phyloP scores from a whole-genome alignment of 2,797 vertebrate species.

The Hapalemur alaotrensis region DNA sequence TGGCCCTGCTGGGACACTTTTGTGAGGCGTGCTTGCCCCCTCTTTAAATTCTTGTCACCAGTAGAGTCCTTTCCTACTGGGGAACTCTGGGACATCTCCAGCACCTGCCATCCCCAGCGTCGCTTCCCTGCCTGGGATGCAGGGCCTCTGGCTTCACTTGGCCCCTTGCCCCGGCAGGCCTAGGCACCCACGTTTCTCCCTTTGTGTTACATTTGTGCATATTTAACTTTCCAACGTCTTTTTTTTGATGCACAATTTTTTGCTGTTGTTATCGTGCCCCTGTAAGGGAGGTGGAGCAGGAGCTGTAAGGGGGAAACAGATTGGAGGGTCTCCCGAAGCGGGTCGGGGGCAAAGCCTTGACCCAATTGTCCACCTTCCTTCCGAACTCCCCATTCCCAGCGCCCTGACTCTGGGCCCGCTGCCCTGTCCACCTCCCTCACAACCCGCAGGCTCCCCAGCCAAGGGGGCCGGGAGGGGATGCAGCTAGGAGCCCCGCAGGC shows the following conservation, averaged over 20 bases:
- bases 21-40: background rate
- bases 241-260: background rate
- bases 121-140: background rate
- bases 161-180: conserved; percentile 10
- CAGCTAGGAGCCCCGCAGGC: background rate
- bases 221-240: conserved; percentile 20
- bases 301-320: background rate
- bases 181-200: background rate
- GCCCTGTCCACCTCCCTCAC: background rate
- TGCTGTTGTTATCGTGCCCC: background rate
- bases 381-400: background rate
- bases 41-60: conserved; percentile 3
- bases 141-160: conserved; percentile 41
- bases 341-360: background rate
- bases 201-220: background rate
- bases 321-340: background rate
- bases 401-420: accelerated
- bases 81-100: background rate
- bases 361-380: background rate
- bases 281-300: background rate
- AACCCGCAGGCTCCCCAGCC: background rate
- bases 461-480: background rate
- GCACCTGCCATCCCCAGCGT: background rate
- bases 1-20: background rate
- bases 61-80: background rate